Base-by-base conservation (phyloP, 2,888 invertebrate genomes). In the Amblyjoppa proteus region DNA sequence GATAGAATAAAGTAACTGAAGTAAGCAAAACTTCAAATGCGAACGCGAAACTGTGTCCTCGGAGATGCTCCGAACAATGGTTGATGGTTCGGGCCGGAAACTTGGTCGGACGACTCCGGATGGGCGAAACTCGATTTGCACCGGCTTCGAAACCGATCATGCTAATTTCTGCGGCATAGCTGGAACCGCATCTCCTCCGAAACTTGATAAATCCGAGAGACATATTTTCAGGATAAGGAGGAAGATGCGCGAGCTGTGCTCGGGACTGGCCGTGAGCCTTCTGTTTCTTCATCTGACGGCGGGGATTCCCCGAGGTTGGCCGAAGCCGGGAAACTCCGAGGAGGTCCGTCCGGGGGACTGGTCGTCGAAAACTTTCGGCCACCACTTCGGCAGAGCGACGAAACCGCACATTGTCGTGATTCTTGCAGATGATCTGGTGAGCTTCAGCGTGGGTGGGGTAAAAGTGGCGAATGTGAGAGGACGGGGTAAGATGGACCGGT, bases 371-470 rank as follows among this genome's bases (percentile, higher is more conserved):
- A 78, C 49, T 25, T 84, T 81, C 45, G 86, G 86, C n/a, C 61
- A 61, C 5, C 66, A 56, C 31, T 79, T 76, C 53, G 76, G 68
- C 45, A 61, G n/a, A 70, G 53, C 76, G 20, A 58, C 70, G 51
- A 89, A 88, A 79, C 94, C 93, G 1, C 90, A 94, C 87, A 94
- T 94, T 70, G 86, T 94, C 38, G 87, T 94, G 51, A 94, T 94
- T 25, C 85, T 94, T 20, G 94, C 94, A 4, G 94, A 94, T 76
- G 94, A 94, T 88, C 88, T 94, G 92, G 94, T 94, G 81, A 90
- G 91, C 87, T 77, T 70, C 34, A 0, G 4, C 7, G 11, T 16
- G 31, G 13, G 49, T 51, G n/a, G 28, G 16, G 4, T 45, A 45
- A 13, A 41, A 58, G 34, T 34, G 31, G 51, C 56, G 58, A 28